These are phyloP conservation scores for Ophion ventricosus DNA, from an alignment of 2,888 invertebrate genomes.

Conservation along the genomic window DNA sequence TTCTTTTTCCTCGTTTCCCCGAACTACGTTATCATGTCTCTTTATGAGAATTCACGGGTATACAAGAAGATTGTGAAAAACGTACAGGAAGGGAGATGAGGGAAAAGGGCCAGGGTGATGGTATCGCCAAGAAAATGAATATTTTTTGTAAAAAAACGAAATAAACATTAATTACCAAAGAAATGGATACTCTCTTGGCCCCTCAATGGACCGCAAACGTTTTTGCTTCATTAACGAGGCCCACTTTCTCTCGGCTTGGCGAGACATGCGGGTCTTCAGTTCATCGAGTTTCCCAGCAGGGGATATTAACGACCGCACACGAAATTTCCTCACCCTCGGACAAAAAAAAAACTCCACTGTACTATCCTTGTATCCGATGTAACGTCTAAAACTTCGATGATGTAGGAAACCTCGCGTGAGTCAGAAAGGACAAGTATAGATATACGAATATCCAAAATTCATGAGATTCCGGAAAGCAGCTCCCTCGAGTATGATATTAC, in stretches of 20 bases:
- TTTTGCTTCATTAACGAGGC: too few species aligned
- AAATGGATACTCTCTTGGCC: too few species aligned
- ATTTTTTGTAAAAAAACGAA: background rate
- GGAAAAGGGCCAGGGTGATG: background rate
- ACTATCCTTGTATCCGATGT: background rate
- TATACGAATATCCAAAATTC: slow-evolving; percentile 52
- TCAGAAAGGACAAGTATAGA: slow-evolving; percentile 10
- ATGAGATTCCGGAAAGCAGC: slow-evolving; percentile 48
- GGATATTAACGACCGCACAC: too few species aligned
- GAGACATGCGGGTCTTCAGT: too few species aligned
- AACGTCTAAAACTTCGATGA: slow-evolving; percentile 6
- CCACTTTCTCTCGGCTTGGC: too few species aligned
- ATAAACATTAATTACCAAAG: too few species aligned
- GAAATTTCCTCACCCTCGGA: background rate
- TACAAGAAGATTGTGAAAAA: slow-evolving; percentile 18
- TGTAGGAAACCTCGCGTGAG: background rate
- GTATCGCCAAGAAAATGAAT: background rate
- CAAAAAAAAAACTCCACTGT: background rate
- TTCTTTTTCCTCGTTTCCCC: slow-evolving; percentile 1
- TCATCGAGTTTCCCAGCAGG: too few species aligned
- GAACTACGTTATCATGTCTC: background rate
- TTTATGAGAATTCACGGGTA: slow-evolving; percentile 27
- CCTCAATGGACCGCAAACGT: too few species aligned
- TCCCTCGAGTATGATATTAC: slow-evolving; percentile 54
- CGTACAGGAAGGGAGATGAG: background rate